Conservation (phyloP, 2,888 invertebrate species). For the Tuberolachnus salignus region DNA sequence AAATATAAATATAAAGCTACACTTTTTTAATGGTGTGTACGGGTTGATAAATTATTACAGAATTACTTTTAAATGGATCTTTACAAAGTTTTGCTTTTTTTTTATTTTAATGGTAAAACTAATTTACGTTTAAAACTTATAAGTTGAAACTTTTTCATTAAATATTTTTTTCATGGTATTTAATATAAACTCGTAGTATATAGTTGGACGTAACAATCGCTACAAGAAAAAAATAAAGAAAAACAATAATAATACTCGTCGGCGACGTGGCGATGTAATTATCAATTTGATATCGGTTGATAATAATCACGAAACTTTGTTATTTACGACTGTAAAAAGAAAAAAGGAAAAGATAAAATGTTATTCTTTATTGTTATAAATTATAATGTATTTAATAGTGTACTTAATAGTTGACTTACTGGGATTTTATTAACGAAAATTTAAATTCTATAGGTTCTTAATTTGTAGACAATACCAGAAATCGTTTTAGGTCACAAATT, state of each 20-base stretch:
- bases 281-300: slow-evolving; percentile 21
- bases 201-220: background rate
- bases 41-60: background rate
- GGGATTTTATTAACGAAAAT: no score
- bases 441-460: no score
- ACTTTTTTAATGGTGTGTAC: no score
- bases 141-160: slow-evolving; percentile 1
- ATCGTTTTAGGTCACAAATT: no score
- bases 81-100: background rate
- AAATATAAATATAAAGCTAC: no score
- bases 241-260: background rate
- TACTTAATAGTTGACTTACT: no score
- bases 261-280: background rate
- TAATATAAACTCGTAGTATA: background rate
- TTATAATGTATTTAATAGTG: no score
- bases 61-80: background rate
- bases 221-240: background rate
- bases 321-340: slow-evolving; percentile 1
- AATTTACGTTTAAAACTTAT: background rate
- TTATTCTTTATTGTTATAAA: no score
- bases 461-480: no score
- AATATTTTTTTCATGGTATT: background rate
- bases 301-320: slow-evolving; percentile 30
- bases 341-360: no score
- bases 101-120: background rate